Evolutionary conservation across 2,888 invertebrate species (phyloP).

Genomic region (Calephelis perditalis): DNA sequence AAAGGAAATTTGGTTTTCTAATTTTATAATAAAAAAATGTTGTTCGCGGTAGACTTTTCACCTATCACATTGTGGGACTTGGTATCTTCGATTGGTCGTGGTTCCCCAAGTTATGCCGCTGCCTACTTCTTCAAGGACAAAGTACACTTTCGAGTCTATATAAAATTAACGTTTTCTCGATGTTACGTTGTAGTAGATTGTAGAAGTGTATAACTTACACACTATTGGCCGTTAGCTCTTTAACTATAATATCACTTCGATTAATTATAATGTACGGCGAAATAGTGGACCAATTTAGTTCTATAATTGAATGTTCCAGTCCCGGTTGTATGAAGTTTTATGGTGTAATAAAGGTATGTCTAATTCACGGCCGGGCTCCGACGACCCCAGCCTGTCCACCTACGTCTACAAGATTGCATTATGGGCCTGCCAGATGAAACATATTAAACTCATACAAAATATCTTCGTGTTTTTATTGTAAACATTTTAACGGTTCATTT

Average conservation of each 20-base stretch:
- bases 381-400: slow-evolving; percentile 6
- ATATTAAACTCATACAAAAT: slow-evolving; percentile 4
- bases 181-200: too few relatives aligned
- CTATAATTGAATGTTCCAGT: slow-evolving; percentile 34
- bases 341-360: slow-evolving; percentile 26
- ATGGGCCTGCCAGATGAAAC: background rate
- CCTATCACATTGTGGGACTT: too few relatives aligned
- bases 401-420: slow-evolving; percentile 1
- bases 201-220: too few relatives aligned
- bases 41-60: too few relatives aligned
- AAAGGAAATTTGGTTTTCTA: too few relatives aligned
- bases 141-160: too few relatives aligned
- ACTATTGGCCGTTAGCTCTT: background rate
- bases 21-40: too few relatives aligned
- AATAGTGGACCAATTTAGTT: slow-evolving; percentile 30
- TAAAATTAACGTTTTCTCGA: too few relatives aligned
- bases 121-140: too few relatives aligned
- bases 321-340: slow-evolving; percentile 36
- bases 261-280: slow-evolving; percentile 34
- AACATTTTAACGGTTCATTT: background rate
- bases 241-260: slow-evolving; percentile 7
- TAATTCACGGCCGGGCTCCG: slow-evolving; percentile 16
- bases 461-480: background rate
- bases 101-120: too few relatives aligned
- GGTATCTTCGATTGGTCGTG: too few relatives aligned